A percentile compares a stretch with the other conserved stretches of the same genome.
Evolutionary conservation across 23 tunicate genomes (phyloP).

Genomic region (Diplosoma virens): DNA sequence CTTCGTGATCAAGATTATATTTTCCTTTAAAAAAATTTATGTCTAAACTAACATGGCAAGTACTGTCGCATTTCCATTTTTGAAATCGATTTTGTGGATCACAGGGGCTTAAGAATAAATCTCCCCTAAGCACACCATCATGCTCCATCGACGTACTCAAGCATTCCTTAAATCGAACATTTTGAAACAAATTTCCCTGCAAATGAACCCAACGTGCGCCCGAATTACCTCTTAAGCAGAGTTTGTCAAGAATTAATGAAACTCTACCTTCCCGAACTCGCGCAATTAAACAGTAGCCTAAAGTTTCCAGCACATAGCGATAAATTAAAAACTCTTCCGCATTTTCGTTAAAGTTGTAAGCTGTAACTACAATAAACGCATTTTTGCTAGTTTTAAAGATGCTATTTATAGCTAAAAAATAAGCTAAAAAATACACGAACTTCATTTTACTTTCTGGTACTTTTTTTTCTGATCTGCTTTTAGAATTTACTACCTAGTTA

Average conservation of each 20-base stretch:
- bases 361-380: no score
- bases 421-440: no score
- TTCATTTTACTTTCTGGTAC: no score
- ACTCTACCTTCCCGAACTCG: neutral
- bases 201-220: constrained; percentile 38
- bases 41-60: neutral
- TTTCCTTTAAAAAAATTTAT: neutral
- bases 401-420: no score
- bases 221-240: neutral
- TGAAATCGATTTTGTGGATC: constrained; percentile 6
- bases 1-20: constrained; percentile 10
- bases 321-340: neutral
- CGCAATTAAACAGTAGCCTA: neutral
- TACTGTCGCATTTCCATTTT: constrained; percentile 27
- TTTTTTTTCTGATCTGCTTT: no score
- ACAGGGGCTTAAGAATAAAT: constrained; percentile 17
- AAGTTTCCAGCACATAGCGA: neutral
- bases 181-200: constrained; percentile 7
- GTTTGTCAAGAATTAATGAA: neutral
- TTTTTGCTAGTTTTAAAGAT: no score
- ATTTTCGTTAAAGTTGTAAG: no score
- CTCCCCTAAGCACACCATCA: neutral
- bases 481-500: no score
- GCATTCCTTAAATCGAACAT: constrained; percentile 6
- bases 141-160: constrained; percentile 3